Base-by-base conservation (phyloP, 2,797 vertebrate species). In the Pempheris klunzingeri region DNA sequence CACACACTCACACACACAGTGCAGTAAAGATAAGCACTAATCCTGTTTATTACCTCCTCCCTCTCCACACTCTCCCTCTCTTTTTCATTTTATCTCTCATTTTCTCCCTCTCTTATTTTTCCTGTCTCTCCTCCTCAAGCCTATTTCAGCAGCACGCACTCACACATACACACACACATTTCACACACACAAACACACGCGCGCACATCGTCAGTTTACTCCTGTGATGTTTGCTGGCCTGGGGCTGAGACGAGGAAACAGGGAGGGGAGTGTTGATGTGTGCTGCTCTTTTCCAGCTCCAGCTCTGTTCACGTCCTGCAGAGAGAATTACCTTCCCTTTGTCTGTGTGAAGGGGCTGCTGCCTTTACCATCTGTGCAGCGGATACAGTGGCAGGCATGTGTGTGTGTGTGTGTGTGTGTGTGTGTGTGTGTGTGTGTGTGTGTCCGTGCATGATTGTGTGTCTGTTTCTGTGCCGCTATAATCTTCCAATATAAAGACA, bases 291-390 rank as follows among this genome's bases (percentile, higher is more conserved):
- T 92, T 84, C 84, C 85, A 85, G 89, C 75, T 85, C 81, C 74
- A 76, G 88, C 85, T 86, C 80, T 85, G 83, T 89, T 90, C 84
- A 39, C 67, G 86, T 93, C 90, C 89, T 90, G 87, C 86, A 87
- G 90, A 91, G 90, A 92, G 92, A 91, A 92, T 91, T 92, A 93
- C 92, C 88, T 93, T 91, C 86, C 80, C 91, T 93, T 91, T 93
- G 89, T 90, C 80, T 93, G 85, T 84, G 85, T 87, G 86, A 91
- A 91, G 82, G 75, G 85, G 88, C 86, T 84, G 87, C 90, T 92
- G 90, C 89, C 90, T 90, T 87, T 85, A 88, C 92, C 91, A 92
- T 93, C 91, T 93, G 91, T 90, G 86, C 84, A 87, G 80, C 50
- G 57, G 80, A 84, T 88, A 87, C 87, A 85, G 82, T 89, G 81